These are phyloP conservation scores for Metacarcinus magister DNA, from an alignment of 2,888 invertebrate species.

Conservation along the genomic window DNA sequence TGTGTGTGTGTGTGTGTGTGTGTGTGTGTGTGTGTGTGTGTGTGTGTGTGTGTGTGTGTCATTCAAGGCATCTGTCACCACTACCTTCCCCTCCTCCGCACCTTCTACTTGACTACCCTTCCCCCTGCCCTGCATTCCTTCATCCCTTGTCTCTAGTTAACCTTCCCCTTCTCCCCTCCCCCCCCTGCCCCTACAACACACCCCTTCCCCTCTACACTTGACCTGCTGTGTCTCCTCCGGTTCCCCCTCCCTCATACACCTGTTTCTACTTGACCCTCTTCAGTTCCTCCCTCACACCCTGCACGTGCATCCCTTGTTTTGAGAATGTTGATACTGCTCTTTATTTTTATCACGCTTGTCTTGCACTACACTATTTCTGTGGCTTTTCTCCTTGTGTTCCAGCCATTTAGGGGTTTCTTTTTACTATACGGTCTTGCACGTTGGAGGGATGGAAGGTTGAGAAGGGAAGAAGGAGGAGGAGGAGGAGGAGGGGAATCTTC, in stretches of 20 bases:
- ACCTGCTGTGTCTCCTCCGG: not conserved
- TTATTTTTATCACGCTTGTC: not conserved
- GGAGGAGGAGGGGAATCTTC: not conserved
- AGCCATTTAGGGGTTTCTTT: not conserved
- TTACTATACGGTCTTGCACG: not conserved
- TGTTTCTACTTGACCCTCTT: not conserved
- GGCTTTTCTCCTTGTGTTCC: not conserved
- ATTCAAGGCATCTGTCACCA: not conserved
- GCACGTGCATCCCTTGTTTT: not conserved
- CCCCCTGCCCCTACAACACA: not conserved
- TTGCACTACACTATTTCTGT: not conserved
- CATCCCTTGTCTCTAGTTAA: not conserved
- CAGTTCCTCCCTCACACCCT: not conserved
- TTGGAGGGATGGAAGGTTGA: not conserved
- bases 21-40: slow-evolving; percentile 48
- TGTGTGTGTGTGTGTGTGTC: slow-evolving; percentile 7
- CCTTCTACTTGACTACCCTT: not conserved
- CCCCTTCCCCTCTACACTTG: not conserved
- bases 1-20: slow-evolving; percentile 45
- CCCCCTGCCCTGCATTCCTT: not conserved
- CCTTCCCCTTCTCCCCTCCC: not conserved
- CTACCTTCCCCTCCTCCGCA: too few relatives aligned
- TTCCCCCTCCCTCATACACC: not conserved
- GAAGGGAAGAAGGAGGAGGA: not conserved
- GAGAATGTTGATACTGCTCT: not conserved